A percentile compares a stretch with the other conserved stretches of the same genome.
phyloP scores from a whole-genome alignment of 2,888 invertebrate species.

The Thymelicus acteon region DNA sequence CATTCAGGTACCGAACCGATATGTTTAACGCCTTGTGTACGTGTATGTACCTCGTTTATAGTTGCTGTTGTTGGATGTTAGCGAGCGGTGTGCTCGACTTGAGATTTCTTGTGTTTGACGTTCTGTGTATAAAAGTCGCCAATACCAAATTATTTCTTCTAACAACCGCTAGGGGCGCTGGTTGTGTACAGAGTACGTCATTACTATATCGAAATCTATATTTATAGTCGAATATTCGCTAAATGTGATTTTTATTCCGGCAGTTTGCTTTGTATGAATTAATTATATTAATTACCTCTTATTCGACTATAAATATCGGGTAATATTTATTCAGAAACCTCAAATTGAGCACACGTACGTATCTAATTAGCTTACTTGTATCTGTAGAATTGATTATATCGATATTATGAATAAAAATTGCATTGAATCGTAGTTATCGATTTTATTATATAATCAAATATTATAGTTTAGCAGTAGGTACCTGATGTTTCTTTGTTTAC shows the following conservation, averaged over 20 bases:
- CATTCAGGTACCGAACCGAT: slow-evolving; percentile 78
- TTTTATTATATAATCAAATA: slow-evolving; percentile 24
- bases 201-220: background rate
- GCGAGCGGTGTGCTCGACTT: slow-evolving; percentile 16
- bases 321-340: background rate
- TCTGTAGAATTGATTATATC: slow-evolving; percentile 23
- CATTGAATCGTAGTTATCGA: slow-evolving; percentile 29
- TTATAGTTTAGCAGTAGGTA: slow-evolving; percentile 61
- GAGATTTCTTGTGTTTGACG: background rate
- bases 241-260: background rate
- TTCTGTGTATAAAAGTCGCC: background rate
- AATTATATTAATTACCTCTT: background rate
- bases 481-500: slow-evolving; percentile 69
- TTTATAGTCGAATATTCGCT: background rate
- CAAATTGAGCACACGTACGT: slow-evolving; percentile 6
- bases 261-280: background rate
- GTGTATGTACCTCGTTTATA: slow-evolving; percentile 42
- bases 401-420: slow-evolving; percentile 31
- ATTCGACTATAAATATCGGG: background rate
- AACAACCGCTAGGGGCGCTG: background rate
- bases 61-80: slow-evolving; percentile 37
- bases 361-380: slow-evolving; percentile 22
- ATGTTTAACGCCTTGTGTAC: slow-evolving; percentile 38
- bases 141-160: background rate
- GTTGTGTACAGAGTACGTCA: background rate